Conservation (phyloP, 2,797 vertebrate species). For the Sphaeramia orbicularis region DNA sequence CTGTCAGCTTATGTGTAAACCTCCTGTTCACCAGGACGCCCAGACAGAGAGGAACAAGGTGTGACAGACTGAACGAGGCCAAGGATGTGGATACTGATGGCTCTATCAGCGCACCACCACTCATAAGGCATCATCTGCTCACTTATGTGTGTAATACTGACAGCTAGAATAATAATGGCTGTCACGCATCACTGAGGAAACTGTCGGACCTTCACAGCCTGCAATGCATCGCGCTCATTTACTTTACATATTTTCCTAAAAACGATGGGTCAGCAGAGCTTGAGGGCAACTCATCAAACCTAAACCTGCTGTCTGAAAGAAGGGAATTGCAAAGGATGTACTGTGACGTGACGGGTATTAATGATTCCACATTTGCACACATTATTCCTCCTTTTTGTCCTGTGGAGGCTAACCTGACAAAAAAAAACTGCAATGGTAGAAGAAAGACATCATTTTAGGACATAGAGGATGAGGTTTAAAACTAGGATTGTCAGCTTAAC, state of each 20-base stretch:
- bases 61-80: conserved; percentile 72
- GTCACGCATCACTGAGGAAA: conserved; percentile 88
- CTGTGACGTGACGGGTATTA: conserved; percentile 34
- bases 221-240: conserved; percentile 87
- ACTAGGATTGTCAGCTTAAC: neutral
- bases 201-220: conserved; percentile 84
- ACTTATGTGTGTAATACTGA: conserved; percentile 88
- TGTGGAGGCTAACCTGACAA: conserved; percentile 1
- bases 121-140: conserved; percentile 86
- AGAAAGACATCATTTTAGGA: neutral
- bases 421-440: neutral
- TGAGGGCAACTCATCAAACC: conserved; percentile 73
- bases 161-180: conserved; percentile 91
- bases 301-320: conserved; percentile 30
- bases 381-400: conserved; percentile 11
- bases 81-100: conserved; percentile 87
- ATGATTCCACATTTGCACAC: conserved; percentile 39
- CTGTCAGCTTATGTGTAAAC: conserved; percentile 63
- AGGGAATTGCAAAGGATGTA: conserved; percentile 4
- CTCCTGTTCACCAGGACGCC: conserved; percentile 12
- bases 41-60: conserved; percentile 51
- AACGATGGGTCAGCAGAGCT: conserved; percentile 79
- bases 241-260: conserved; percentile 81
- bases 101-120: conserved; percentile 87
- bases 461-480: conserved; percentile 1